Evolutionary conservation across 2,113 vertebrate species (phyloP).

Genomic region (Brachyhypopomus gauderio): DNA sequence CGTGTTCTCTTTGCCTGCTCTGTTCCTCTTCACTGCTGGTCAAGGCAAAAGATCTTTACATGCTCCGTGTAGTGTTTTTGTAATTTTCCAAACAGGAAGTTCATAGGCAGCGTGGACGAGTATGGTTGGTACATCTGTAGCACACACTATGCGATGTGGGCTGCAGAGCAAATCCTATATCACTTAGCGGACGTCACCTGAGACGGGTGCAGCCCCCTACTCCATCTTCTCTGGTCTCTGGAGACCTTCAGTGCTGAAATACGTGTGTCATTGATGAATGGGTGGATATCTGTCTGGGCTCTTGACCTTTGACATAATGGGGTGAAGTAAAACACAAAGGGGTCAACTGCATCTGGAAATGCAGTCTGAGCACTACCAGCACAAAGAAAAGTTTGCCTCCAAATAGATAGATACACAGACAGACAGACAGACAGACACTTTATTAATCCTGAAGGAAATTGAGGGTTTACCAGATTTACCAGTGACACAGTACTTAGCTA

Average conservation of each 20-base stretch:
- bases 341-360: not conserved
- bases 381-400: too few relatives aligned
- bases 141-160: not conserved
- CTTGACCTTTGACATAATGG: conserved; percentile 41
- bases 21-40: not conserved
- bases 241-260: conserved; percentile 39
- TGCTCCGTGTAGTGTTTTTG: not conserved
- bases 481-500: not conserved
- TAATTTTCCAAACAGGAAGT: not conserved
- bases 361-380: not conserved
- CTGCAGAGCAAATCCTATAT: not conserved
- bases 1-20: not conserved
- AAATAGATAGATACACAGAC: not conserved
- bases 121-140: not conserved
- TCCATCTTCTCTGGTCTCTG: conserved; percentile 27
- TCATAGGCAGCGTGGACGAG: not conserved
- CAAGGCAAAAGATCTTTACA: not conserved
- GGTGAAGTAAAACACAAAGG: conserved; percentile 29
- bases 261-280: conserved; percentile 45
- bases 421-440: too few relatives aligned
- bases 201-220: conserved; percentile 1
- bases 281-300: conserved; percentile 32
- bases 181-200: conserved; percentile 18
- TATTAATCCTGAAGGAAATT: too few relatives aligned
- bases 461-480: not conserved